These are phyloP conservation scores for Pterostichus niger DNA, from an alignment of 2,888 invertebrate species.

Conservation along the genomic window DNA sequence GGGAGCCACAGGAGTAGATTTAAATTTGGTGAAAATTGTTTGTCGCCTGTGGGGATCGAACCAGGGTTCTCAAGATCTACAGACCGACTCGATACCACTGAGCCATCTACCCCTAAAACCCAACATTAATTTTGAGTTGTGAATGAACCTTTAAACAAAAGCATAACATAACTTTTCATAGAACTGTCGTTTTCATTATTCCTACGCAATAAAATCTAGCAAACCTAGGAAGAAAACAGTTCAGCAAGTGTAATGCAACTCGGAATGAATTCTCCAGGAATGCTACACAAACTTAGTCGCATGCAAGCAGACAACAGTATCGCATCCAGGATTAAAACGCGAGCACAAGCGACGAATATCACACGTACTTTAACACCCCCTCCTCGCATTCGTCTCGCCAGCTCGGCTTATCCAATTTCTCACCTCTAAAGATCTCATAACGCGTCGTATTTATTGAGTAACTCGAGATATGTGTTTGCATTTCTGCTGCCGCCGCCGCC, in stretches of 20 bases:
- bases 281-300: neutral
- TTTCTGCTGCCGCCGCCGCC: conserved; percentile 6
- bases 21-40: no score
- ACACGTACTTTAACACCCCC: conserved; percentile 39
- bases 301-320: conserved; percentile 37
- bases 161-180: no score
- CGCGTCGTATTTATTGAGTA: conserved; percentile 55
- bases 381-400: neutral
- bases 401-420: conserved; percentile 55
- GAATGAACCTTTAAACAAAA: no score
- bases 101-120: no score
- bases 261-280: conserved; percentile 38
- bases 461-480: conserved; percentile 56
- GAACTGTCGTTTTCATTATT: no score
- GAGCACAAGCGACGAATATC: conserved; percentile 35
- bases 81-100: no score
- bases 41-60: no score
- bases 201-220: no score
- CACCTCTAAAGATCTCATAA: conserved; percentile 64
- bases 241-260: neutral
- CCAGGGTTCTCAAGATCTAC: no score
- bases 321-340: conserved; percentile 32
- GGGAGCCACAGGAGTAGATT: no score
- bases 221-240: neutral
- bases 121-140: no score